A percentile compares a stretch with the other conserved stretches of the same genome.
phyloP scores from a whole-genome alignment of 2,888 invertebrate genomes.

The Crocallis elinguaria region DNA sequence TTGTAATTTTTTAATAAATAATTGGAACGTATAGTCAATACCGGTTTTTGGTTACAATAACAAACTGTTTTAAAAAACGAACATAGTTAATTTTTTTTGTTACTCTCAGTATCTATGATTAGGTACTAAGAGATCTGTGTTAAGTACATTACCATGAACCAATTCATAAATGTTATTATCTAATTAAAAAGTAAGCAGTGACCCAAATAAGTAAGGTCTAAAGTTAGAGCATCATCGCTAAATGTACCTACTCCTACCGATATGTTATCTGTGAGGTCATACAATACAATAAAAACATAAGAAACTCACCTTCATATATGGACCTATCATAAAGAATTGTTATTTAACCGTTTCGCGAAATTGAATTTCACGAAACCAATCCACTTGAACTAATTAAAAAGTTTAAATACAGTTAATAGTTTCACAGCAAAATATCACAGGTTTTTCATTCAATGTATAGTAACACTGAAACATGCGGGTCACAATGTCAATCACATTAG shows the following conservation, averaged over 20 bases:
- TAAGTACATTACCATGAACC: slow-evolving; percentile 5
- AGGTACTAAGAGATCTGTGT: no score
- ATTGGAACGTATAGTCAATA: no score
- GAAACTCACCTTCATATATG: slow-evolving; percentile 82
- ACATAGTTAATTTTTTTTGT: no score
- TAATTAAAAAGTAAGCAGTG: slow-evolving; percentile 22
- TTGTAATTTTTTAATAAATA: no score
- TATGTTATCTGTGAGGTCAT: slow-evolving; percentile 33
- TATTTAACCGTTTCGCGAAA: slow-evolving; percentile 74
- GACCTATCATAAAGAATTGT: slow-evolving; percentile 83
- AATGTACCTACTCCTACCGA: not conserved
- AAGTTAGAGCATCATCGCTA: slow-evolving; percentile 15
- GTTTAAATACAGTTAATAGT: slow-evolving; percentile 42
- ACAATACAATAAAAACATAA: slow-evolving; percentile 39
- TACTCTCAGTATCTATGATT: no score
- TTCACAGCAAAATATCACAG: slow-evolving; percentile 79
- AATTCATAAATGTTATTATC: slow-evolving; percentile 2
- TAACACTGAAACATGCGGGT: slow-evolving; percentile 51
- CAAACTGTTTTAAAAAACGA: no score
- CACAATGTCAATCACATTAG: slow-evolving; percentile 58
- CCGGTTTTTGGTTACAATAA: no score
- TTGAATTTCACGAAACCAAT: slow-evolving; percentile 76
- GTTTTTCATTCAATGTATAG: slow-evolving; percentile 45
- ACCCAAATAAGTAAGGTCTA: slow-evolving; percentile 25
- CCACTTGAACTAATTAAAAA: slow-evolving; percentile 38